Evolutionary conservation across 1,140 invertebrate species (phyloP).

Genomic region (Camponotus floridanus): DNA sequence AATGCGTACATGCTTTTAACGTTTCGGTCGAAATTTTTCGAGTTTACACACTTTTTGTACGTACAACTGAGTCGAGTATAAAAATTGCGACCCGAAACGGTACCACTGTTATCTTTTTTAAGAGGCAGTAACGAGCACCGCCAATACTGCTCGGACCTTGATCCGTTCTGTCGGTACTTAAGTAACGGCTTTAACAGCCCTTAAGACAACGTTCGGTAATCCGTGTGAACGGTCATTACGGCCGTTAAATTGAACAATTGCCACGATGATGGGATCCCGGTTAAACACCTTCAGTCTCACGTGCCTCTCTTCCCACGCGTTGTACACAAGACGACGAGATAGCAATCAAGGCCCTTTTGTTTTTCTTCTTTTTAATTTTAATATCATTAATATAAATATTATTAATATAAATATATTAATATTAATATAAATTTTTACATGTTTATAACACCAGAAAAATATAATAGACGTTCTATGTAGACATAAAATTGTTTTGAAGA

Average conservation of each 20-base stretch:
- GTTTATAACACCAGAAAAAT: neutral
- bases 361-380: neutral
- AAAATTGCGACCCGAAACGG: slow-evolving; percentile 33
- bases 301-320: slow-evolving; percentile 74
- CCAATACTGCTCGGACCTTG: slow-evolving; percentile 58
- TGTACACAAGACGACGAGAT: slow-evolving; percentile 5
- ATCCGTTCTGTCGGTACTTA: slow-evolving; percentile 64
- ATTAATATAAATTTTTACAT: neutral
- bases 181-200: slow-evolving; percentile 68
- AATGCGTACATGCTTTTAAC: neutral
- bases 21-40: slow-evolving; percentile 11
- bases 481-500: neutral
- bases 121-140: slow-evolving; percentile 41
- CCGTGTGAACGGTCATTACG: slow-evolving; percentile 70
- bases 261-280: slow-evolving; percentile 70
- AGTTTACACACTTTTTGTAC: neutral
- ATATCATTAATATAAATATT: neutral
- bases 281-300: slow-evolving; percentile 74
- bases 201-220: slow-evolving; percentile 71
- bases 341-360: neutral
- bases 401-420: too few relatives aligned
- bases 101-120: slow-evolving; percentile 31
- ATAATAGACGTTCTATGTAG: neutral
- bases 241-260: slow-evolving; percentile 78
- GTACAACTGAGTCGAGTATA: slow-evolving; percentile 36